Evolutionary conservation across 2,797 vertebrate species (phyloP).

Genomic region (Coregonus ussuriensis): DNA sequence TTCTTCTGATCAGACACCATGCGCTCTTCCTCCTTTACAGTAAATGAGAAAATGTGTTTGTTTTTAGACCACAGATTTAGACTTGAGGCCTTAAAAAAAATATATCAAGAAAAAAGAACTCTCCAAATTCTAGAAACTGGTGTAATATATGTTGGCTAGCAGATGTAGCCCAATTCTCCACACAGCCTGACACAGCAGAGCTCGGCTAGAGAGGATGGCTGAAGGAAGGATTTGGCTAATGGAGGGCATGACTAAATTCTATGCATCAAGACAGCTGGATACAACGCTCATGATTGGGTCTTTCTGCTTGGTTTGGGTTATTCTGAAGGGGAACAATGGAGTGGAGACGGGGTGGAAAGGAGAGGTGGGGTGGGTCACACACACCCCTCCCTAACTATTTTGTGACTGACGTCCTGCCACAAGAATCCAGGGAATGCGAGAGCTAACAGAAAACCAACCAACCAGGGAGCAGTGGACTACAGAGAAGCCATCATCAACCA

Average conservation of each 20-base stretch:
- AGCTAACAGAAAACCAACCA: constrained; percentile 13
- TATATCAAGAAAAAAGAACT: no score
- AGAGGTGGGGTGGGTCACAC: neutral
- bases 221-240: neutral
- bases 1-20: no score
- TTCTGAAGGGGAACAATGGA: neutral
- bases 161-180: no score
- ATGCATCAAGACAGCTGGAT: neutral
- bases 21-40: no score
- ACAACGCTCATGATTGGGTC: neutral
- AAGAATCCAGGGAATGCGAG: constrained; percentile 23
- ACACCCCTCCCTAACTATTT: constrained; percentile 5
- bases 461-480: neutral
- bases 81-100: no score
- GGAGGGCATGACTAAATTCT: neutral
- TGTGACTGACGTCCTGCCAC: constrained; percentile 30
- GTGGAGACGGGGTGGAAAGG: neutral
- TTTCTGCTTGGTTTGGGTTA: neutral
- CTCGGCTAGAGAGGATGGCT: no score
- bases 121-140: no score
- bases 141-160: no score
- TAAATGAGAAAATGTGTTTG: no score
- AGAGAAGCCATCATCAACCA: neutral
- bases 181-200: no score
- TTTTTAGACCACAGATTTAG: no score